Conservation (phyloP, 2,888 invertebrate genomes). For the Dendrolimus houi region DNA sequence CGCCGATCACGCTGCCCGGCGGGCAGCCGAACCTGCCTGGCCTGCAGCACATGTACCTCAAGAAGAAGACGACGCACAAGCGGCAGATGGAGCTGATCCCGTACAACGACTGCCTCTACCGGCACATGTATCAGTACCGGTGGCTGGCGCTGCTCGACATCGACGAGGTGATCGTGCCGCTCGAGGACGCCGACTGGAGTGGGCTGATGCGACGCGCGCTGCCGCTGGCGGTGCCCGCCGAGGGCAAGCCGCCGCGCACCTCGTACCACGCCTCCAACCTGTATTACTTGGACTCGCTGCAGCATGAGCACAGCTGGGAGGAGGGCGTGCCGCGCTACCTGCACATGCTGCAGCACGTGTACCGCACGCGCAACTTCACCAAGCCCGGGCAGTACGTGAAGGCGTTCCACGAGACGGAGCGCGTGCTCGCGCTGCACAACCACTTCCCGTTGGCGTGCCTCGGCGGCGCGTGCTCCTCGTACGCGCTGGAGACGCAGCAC, state of each 20-base stretch:
- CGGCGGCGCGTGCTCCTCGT: constrained; percentile 89
- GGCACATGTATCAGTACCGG: constrained; percentile 92
- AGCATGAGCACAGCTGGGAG: constrained; percentile 86
- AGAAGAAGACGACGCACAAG: constrained; percentile 94
- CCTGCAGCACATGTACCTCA: constrained; percentile 91
- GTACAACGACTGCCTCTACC: constrained; percentile 97
- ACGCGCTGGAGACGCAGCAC: constrained; percentile 86
- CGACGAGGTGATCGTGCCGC: constrained; percentile 96
- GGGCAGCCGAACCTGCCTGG: constrained; percentile 93
- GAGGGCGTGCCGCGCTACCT: constrained; percentile 89
- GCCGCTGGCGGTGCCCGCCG: constrained; percentile 76
- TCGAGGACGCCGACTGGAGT: constrained; percentile 84
- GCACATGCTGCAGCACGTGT: constrained; percentile 96
- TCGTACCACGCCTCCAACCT: constrained; percentile 94
- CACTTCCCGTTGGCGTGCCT: constrained; percentile 94
- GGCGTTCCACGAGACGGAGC: constrained; percentile 94
- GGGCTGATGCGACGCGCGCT: constrained; percentile 85
- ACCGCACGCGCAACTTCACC: constrained; percentile 92
- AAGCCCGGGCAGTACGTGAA: constrained; percentile 95
- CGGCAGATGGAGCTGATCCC: constrained; percentile 96
- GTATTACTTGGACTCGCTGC: constrained; percentile 92
- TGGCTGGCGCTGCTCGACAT: constrained; percentile 94
- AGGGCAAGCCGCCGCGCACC: constrained; percentile 76
- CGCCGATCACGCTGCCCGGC: constrained; percentile 89
- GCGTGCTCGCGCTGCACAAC: constrained; percentile 92